Conservation (phyloP, 1,140 invertebrate genomes). For the Neodiprion lecontei region DNA sequence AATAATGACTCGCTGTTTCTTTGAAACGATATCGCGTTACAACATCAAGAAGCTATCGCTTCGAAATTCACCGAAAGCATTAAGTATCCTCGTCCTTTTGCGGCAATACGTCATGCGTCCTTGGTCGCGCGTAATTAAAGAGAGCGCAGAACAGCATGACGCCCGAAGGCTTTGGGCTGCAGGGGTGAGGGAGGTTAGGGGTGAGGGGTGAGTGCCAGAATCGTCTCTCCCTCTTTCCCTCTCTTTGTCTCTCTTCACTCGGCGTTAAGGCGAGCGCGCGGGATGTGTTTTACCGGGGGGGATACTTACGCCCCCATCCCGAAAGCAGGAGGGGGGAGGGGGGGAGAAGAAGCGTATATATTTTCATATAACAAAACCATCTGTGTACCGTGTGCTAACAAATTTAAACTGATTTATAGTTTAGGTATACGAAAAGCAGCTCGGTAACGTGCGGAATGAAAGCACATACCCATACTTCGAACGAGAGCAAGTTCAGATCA, state of each 20-base stretch:
- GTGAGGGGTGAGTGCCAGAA: constrained; percentile 13
- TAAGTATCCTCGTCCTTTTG: neutral
- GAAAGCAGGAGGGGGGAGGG: constrained; percentile 10
- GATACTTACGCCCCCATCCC: constrained; percentile 58
- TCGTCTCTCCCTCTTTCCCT: neutral
- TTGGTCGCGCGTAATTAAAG: constrained; percentile 58
- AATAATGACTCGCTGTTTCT: too few species aligned
- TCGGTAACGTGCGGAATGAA: too few species aligned
- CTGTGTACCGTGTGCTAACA: constrained; percentile 62
- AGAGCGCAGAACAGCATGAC: constrained; percentile 59
- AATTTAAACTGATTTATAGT: constrained; percentile 63
- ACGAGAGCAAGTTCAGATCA: too few species aligned
- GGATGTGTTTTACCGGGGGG: constrained; percentile 60
- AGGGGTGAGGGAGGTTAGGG: constrained; percentile 43
- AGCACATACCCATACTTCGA: too few species aligned
- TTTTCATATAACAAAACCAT: constrained; percentile 66
- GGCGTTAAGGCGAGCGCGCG: constrained; percentile 50
- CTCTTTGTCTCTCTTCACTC: too few species aligned
- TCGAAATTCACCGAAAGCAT: too few species aligned
- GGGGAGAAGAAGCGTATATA: constrained; percentile 47
- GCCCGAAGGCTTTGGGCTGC: constrained; percentile 46
- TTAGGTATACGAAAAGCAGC: neutral
- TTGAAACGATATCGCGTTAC: too few species aligned
- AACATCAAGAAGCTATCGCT: too few species aligned
- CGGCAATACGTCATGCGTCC: constrained; percentile 53